Base-by-base conservation (phyloP, 2,888 invertebrate genomes). In the Euspilapteryx auroguttella region DNA sequence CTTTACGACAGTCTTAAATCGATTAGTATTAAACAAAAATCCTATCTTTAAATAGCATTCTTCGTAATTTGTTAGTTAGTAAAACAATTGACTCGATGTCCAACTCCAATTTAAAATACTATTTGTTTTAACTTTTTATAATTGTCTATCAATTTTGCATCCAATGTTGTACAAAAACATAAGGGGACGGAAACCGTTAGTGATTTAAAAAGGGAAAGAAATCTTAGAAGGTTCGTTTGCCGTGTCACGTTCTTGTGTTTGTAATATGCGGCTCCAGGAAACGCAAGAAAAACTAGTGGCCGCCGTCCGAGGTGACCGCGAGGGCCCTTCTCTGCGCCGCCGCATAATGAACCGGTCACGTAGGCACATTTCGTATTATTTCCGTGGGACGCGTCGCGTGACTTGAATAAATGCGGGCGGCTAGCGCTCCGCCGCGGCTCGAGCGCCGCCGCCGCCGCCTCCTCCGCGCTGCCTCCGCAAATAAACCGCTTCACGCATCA, bases 281-380 rank as follows among this genome's bases (percentile, higher is more conserved):
- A 37, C 40, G 34, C 37, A 45, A 45, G 50, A 41, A 41, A 38
- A 45, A 44, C 37, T 37, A 35, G 33, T 32, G 32, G 34, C 32
- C 34, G 33, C 34, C 36, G 40, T 41, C 42, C 35, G 41, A 48
- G 51, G 55, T 54, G 56, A 53, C 59, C 57, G 55, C 50, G 48
- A 50, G 48, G 22, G 51, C 49, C 41, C 41, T 42, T 44, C 45
- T 53, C 53, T 57, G 54, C 55, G 57, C 46, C 53, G 59, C 63
- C 63, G 63, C 69, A 69, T 65, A 73, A 69, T 68, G 73, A 71
- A 65, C 71, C 55, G 65, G 73, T 75, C 76, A 77, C 76, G 76
- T 77, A 69, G 62, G 55, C 65, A 64, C 73, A 77, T 76, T 76
- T 71, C 75, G 71, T 73, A 75, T 76, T 76, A 76, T 77, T 75